Evolutionary conservation across 92 coral and sea anemone species (phyloP), one percentile per base, ranked within the genome.

Genomic region (Zoanthus sansibaricus): DNA sequence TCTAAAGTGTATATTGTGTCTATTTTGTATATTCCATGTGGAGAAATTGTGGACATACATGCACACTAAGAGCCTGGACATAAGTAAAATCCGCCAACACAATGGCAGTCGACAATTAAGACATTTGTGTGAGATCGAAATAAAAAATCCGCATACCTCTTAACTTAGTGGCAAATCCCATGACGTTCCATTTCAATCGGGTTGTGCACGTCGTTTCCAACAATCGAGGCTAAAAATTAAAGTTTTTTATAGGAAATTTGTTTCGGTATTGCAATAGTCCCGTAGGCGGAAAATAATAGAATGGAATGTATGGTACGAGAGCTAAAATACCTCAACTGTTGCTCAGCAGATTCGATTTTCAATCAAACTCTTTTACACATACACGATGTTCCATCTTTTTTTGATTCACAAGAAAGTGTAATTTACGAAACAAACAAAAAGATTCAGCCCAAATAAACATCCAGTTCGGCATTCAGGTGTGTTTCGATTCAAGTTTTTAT

Each of bases 381-480:
- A 61, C 45, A 21, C 61, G 64, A 75, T 75, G 79, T 18, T 75
- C 79, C 79, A 75, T 75, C 46, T 75, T 20, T 51, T 48, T 75
- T 64, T 55, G 49, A 16, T 45, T 75, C 64, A 58, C n/a, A 75
- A 47, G 61, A 75, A 75, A 62, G 79, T 48, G 47, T 74, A 74
- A n/a, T 47, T 46, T 59, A 49, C 52, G 79, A 75, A 75, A 75
- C 79, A 75, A 75, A 75, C 54, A 75, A 75, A 48, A 9, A 7
- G 44, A 51, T 46, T n/a, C 25, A 25, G 59, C 59, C 79, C 11
- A 58, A 74, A 17, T n/a, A n/a, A n/a, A n/a, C n/a, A n/a, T 17
- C 11, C 61, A 74, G 78, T 74, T 74, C 78, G 78, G 78, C 47
- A 74, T 74, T 47, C 61, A 74, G 78, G 78, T 74, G 78, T 74